Base-by-base conservation (phyloP, 2,113 vertebrate species). In the Tragulus kanchil region DNA sequence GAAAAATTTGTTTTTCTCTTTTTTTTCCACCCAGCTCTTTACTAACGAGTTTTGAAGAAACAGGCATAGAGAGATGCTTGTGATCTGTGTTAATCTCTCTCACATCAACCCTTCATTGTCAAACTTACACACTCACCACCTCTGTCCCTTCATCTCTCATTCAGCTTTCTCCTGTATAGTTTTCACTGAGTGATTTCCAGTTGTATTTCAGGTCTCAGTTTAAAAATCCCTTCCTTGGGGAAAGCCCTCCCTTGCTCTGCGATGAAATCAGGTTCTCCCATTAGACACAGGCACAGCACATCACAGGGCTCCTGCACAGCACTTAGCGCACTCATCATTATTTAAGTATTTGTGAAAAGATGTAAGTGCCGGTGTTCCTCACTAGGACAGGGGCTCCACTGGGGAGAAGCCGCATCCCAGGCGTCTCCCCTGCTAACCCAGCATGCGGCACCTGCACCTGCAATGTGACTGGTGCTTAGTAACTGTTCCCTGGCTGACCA, bases 231-330 rank as follows among this genome's bases (percentile, higher is more conserved):
- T 85, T 73, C 8, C 19, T 59, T 25, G 8, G 11, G n/a, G 73
- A 82, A 87, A 87, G 31, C 0, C 61, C 64, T 92, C 5, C 16
- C 9, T 64, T 61, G 31, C 9, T 25, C 42, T 11, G 5, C 42
- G 67, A 31, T 16, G 23, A 42, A n/a, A 62, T 58, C 26, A 26
- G 26, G 19, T 21, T 83, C n/a, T 54, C 56, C 1, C 1, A 15
- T 25, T 48, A 28, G 1, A 28, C 5, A n/a, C 23, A 48, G 3
- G 1, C 12, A n/a, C 3, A 8, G 54, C 11, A 6, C 0, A 0
- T 54, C 21, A 6, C 10, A 52, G 58, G n/a, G 8, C 36, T 94
- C 31, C 45, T n/a, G 31, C 8, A 1, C 15, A 15, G 17, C 28
- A 28, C 64, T 64, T 56, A 45, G 61, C n/a, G 45, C 17, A 31